Conservation (phyloP, 2,797 vertebrate genomes). For the Acanthornis magna region DNA sequence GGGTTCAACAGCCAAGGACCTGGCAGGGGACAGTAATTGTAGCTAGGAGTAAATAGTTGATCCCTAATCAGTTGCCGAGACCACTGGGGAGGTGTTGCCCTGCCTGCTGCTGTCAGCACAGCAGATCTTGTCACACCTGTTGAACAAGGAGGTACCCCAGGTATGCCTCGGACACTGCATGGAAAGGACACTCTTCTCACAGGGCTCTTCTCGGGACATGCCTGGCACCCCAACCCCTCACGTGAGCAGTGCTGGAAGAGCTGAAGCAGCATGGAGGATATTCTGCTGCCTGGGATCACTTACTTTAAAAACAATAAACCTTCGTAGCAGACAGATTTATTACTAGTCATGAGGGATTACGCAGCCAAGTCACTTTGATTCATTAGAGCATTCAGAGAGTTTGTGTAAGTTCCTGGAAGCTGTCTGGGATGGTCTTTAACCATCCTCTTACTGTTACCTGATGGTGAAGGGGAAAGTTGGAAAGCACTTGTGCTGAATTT, state of each 20-base stretch:
- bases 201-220: not conserved
- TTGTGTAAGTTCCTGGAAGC: conserved; percentile 32
- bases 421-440: conserved; percentile 19
- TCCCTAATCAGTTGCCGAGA: not conserved
- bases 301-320: conserved; percentile 29
- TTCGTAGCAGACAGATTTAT: conserved; percentile 41
- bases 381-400: not conserved
- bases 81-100: not conserved
- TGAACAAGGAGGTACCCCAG: not conserved
- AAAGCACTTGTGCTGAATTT: conserved; percentile 34
- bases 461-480: conserved; percentile 34
- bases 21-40: not conserved
- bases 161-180: not conserved
- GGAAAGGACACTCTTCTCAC: fast-evolving
- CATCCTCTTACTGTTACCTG: conserved; percentile 8
- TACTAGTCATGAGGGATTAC: not conserved
- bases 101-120: not conserved
- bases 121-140: not conserved
- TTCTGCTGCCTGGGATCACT: not conserved
- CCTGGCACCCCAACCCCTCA: fast-evolving
- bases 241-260: not conserved
- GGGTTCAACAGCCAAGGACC: not conserved
- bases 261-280: not conserved
- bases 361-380: conserved; percentile 19
- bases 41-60: not conserved